phyloP scores from a whole-genome alignment of 1,140 invertebrate genomes.

The Pentalonia nigronervosa region DNA sequence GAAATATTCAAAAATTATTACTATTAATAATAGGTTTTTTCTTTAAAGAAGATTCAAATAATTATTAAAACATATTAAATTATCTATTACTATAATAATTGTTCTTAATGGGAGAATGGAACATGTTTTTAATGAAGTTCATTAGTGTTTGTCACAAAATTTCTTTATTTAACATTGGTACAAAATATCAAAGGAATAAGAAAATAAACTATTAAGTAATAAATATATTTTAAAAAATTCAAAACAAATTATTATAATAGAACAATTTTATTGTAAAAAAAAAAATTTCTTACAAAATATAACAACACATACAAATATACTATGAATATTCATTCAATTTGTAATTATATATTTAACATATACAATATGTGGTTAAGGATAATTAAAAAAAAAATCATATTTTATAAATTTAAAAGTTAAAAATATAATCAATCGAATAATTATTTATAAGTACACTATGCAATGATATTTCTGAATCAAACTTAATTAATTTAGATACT shows the following conservation, averaged over 20 bases:
- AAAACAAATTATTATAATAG: background rate
- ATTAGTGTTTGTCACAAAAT: background rate
- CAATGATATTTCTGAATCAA: background rate
- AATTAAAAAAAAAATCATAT: background rate
- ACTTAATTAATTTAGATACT: background rate
- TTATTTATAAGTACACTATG: background rate
- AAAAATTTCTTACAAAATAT: constrained; percentile 1
- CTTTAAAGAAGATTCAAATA: background rate
- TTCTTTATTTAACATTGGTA: background rate
- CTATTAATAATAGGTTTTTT: background rate
- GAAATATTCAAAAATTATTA: background rate
- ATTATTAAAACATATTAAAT: background rate
- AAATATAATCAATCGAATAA: background rate
- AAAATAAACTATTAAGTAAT: background rate
- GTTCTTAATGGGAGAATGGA: background rate
- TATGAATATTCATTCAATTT: background rate
- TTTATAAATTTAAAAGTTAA: background rate
- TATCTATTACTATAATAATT: background rate
- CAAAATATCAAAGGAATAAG: background rate
- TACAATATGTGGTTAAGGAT: background rate
- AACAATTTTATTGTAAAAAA: constrained; percentile 30
- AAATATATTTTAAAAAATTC: background rate
- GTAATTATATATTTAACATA: background rate
- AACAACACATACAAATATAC: background rate
- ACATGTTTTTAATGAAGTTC: background rate